phyloP scores from a whole-genome alignment of 2,797 vertebrate genomes.

The Cryptoprocta ferox region DNA sequence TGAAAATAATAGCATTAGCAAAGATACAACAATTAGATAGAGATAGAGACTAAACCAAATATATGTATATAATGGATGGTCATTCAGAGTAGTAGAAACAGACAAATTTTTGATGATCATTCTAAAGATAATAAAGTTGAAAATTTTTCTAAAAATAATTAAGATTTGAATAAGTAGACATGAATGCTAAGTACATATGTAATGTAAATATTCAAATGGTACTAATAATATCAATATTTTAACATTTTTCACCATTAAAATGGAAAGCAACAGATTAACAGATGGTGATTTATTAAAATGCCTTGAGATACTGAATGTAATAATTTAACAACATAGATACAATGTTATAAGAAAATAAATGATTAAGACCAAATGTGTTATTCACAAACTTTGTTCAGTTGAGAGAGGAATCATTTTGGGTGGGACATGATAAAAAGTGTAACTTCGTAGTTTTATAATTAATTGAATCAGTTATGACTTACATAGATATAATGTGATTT shows the following conservation, averaged over 20 bases:
- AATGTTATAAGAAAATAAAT: neutral
- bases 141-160: neutral
- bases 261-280: neutral
- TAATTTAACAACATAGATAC: neutral
- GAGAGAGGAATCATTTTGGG: neutral
- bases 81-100: neutral
- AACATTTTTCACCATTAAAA: neutral
- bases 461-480: neutral
- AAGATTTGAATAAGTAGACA: neutral
- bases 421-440: neutral
- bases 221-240: neutral
- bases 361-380: neutral
- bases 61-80: neutral
- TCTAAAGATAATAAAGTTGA: neutral
- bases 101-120: neutral
- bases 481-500: neutral
- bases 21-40: neutral
- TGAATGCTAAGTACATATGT: neutral
- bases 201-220: neutral
- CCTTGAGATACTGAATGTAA: neutral
- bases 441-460: neutral
- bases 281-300: neutral
- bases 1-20: neutral
- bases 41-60: neutral
- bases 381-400: neutral